A percentile compares a stretch with the other conserved stretches of the same genome.
Conservation (phyloP, 1,140 invertebrate species). For the Berghia stephanieae region DNA sequence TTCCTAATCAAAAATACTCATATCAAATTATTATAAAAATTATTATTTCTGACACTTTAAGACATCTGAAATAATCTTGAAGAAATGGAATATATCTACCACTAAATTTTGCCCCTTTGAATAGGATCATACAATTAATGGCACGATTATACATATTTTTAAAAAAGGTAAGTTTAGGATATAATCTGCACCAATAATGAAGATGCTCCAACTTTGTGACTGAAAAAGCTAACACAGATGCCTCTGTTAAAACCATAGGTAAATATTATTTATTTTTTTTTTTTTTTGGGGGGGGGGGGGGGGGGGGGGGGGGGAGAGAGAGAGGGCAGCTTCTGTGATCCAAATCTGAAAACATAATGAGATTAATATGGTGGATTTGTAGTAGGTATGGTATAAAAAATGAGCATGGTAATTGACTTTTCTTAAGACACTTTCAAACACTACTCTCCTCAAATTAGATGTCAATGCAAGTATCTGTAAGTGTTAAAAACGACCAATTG, state of each 20-base stretch:
- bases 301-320: constrained; percentile 1
- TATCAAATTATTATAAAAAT: too few relatives aligned
- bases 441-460: too few relatives aligned
- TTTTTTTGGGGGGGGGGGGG: too few relatives aligned
- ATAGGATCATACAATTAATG: not conserved
- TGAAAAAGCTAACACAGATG: not conserved
- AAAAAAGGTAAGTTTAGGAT: not conserved
- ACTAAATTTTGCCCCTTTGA: not conserved
- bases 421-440: too few relatives aligned
- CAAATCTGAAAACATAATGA: not conserved
- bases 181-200: not conserved
- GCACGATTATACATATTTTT: not conserved
- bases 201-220: not conserved
- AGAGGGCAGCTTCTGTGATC: not conserved
- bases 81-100: too few relatives aligned
- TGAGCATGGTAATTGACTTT: too few relatives aligned
- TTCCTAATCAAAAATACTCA: too few relatives aligned
- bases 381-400: too few relatives aligned
- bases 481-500: not conserved
- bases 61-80: too few relatives aligned
- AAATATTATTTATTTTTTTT: too few relatives aligned
- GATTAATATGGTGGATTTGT: not conserved
- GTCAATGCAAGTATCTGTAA: not conserved
- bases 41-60: too few relatives aligned
- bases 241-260: too few relatives aligned